Percentiles rank a stretch among this genome's conserved stretches.
These are phyloP conservation scores for Philereme vetulata DNA, from an alignment of 2,888 invertebrate genomes.

Conservation along the genomic window DNA sequence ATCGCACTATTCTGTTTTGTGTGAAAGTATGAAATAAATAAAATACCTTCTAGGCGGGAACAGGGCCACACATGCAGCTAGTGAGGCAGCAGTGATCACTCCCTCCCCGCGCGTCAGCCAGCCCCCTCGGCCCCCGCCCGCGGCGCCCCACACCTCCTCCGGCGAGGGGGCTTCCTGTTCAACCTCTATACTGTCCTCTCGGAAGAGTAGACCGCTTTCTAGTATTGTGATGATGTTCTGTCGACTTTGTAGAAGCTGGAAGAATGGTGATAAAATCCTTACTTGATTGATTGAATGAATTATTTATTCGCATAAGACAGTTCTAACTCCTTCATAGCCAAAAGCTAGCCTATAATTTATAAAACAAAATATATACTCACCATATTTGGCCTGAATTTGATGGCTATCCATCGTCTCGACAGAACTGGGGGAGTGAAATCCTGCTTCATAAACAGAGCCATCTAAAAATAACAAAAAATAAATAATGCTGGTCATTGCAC, in stretches of 20 bases:
- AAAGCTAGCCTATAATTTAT: background rate
- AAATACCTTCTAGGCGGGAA: conserved; percentile 62
- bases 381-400: conserved; percentile 75
- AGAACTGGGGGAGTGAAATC: conserved; percentile 70
- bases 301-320: too few relatives aligned
- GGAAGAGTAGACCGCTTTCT: conserved; percentile 73
- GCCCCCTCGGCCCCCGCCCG: conserved; percentile 54
- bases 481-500: too few relatives aligned
- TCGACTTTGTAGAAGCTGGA: conserved; percentile 63
- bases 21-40: background rate
- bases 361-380: conserved; percentile 44
- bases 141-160: conserved; percentile 53
- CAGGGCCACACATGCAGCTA: conserved; percentile 44
- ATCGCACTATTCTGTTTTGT: background rate
- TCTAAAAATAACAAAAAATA: conserved; percentile 51
- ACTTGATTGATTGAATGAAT: too few relatives aligned
- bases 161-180: conserved; percentile 65
- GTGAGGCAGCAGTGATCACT: conserved; percentile 33
- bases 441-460: conserved; percentile 74
- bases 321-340: too few relatives aligned
- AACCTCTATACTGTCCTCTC: conserved; percentile 71
- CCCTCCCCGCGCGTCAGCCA: conserved; percentile 69
- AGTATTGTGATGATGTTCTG: conserved; percentile 65
- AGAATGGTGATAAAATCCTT: conserved; percentile 9
- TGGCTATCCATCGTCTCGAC: conserved; percentile 69